Conservation (phyloP, 2,113 vertebrate genomes). For the Syrmaticus mikado region DNA sequence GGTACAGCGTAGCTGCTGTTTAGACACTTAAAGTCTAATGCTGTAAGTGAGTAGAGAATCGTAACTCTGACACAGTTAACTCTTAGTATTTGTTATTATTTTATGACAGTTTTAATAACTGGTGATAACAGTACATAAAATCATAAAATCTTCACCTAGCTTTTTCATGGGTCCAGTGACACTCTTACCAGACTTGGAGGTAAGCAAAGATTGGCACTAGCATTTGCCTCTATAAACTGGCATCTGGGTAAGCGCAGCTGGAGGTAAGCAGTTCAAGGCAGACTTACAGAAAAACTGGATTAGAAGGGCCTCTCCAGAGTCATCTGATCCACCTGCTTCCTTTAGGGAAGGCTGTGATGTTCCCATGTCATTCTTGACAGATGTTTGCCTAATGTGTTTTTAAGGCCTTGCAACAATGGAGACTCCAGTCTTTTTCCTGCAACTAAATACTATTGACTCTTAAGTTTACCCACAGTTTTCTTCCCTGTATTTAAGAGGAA, state of each 20-base stretch:
- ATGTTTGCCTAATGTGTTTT: not conserved
- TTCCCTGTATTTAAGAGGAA: not conserved
- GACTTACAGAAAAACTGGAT: not conserved
- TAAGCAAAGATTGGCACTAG: not conserved
- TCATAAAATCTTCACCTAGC: not conserved
- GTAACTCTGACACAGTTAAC: not conserved
- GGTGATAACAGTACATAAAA: not conserved
- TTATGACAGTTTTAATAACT: not conserved
- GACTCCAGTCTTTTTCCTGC: not conserved
- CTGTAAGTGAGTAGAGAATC: not conserved
- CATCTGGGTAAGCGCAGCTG: not conserved
- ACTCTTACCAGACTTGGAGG: not conserved
- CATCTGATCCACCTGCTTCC: not conserved
- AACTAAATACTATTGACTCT: not conserved
- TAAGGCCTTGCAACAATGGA: not conserved
- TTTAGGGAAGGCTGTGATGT: not conserved
- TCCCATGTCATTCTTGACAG: not conserved
- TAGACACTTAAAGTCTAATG: not conserved
- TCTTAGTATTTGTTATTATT: not conserved
- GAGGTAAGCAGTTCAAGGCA: not conserved
- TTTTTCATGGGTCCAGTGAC: slow-evolving; percentile 2
- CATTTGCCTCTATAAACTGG: not conserved
- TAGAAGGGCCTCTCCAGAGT: not conserved
- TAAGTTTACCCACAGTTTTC: not conserved
- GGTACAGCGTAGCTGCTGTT: not conserved